These are phyloP conservation scores for Darwinula stevensoni DNA, from an alignment of 2,888 invertebrate species.

Conservation along the genomic window DNA sequence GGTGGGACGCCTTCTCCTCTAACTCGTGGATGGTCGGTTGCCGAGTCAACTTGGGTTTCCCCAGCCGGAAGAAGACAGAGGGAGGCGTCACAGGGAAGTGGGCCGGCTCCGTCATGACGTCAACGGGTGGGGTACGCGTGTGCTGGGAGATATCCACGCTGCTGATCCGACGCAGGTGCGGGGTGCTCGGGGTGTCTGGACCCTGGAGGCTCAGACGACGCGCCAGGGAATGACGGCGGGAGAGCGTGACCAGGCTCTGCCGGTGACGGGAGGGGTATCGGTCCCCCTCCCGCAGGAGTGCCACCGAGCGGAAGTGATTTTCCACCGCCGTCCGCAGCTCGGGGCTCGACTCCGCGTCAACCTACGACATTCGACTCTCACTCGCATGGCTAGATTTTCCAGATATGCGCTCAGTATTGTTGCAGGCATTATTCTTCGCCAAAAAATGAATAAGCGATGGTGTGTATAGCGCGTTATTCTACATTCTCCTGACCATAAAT, in stretches of 20 bases:
- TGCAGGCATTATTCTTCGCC: too few relatives aligned
- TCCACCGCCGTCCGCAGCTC: constrained; percentile 52
- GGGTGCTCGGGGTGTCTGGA: too few relatives aligned
- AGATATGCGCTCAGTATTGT: too few relatives aligned
- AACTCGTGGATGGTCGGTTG: constrained; percentile 47
- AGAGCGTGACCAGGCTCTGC: constrained; percentile 53
- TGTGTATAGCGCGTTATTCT: too few relatives aligned
- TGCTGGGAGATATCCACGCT: too few relatives aligned
- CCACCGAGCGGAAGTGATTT: constrained; percentile 66
- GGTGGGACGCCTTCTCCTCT: constrained; percentile 48
- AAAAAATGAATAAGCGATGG: too few relatives aligned
- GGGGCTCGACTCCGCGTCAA: constrained; percentile 56
- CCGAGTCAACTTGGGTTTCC: constrained; percentile 21
- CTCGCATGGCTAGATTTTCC: constrained; percentile 1
- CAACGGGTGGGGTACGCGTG: too few relatives aligned
- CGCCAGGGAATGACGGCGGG: constrained; percentile 19
- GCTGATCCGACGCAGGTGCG: too few relatives aligned
- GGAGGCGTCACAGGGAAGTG: constrained; percentile 9
- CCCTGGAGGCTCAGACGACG: background rate
- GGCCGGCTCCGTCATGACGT: too few relatives aligned
- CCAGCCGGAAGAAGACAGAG: constrained; percentile 3
- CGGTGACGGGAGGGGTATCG: constrained; percentile 45
- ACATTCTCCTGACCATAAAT: too few relatives aligned
- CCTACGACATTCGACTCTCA: constrained; percentile 20
- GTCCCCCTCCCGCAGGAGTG: constrained; percentile 40